Percentiles rank a stretch among this genome's conserved stretches.
Evolutionary conservation across 2,888 invertebrate species (phyloP).

Genomic region (Caradrina kadenii): DNA sequence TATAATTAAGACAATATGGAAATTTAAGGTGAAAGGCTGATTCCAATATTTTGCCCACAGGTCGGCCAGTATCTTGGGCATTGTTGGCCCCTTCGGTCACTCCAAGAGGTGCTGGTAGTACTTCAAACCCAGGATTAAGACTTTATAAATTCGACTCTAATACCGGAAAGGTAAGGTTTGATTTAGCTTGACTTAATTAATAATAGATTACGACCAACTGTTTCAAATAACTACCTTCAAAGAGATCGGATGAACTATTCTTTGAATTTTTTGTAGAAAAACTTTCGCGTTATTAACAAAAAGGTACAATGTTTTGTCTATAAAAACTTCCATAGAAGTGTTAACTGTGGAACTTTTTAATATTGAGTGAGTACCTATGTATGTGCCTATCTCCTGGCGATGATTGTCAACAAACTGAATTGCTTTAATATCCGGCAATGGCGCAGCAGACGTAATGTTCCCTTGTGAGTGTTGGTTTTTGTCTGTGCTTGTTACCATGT

Average conservation of each 20-base stretch:
- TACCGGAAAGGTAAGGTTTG: constrained; percentile 93
- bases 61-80: constrained; percentile 96
- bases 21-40: not conserved
- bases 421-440: too few relatives aligned
- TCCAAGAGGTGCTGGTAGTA: constrained; percentile 95
- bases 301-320: too few relatives aligned
- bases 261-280: not conserved
- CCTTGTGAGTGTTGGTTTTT: too few relatives aligned
- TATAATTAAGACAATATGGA: not conserved
- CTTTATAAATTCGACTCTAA: constrained; percentile 97
- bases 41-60: constrained; percentile 81
- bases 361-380: too few relatives aligned
- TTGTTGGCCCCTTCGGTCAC: constrained; percentile 97
- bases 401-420: too few relatives aligned
- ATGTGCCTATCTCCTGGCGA: too few relatives aligned
- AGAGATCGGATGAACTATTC: not conserved
- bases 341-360: too few relatives aligned
- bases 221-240: not conserved
- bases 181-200: not conserved
- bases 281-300: too few relatives aligned
- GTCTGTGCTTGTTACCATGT: too few relatives aligned
- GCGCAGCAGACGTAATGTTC: too few relatives aligned
- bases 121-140: constrained; percentile 97
- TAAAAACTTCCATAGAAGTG: too few relatives aligned
- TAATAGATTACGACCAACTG: not conserved